Evolutionary conservation across 2,113 vertebrate genomes (phyloP).

Genomic region (Rostratula benghalensis): DNA sequence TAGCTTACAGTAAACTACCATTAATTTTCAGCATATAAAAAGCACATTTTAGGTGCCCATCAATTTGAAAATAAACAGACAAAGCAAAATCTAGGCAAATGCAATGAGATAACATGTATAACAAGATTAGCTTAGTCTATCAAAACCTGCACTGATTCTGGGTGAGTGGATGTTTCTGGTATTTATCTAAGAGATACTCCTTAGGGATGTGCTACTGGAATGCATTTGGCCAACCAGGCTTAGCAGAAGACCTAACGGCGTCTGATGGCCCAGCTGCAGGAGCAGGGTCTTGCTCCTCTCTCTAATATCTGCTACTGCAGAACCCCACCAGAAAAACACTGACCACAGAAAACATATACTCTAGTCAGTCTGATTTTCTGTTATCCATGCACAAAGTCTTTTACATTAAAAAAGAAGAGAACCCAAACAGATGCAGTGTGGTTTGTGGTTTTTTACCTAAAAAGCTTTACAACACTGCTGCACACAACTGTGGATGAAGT

Average conservation of each 20-base stretch:
- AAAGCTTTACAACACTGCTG: not conserved
- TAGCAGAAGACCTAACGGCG: not conserved
- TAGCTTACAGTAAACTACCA: not conserved
- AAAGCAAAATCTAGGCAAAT: not conserved
- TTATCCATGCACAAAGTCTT: not conserved
- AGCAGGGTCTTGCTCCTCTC: not conserved
- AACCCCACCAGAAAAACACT: not conserved
- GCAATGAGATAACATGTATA: not conserved
- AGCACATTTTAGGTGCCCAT: not conserved
- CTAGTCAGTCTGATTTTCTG: not conserved
- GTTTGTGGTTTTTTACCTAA: too few relatives aligned
- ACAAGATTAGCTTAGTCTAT: not conserved
- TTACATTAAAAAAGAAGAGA: not conserved
- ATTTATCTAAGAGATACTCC: not conserved
- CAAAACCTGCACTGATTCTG: not conserved
- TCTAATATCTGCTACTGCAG: not conserved
- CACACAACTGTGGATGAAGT: not conserved
- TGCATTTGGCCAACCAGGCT: not conserved
- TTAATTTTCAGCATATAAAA: not conserved
- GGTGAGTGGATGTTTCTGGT: not conserved
- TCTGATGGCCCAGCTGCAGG: not conserved
- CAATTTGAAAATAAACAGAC: not conserved
- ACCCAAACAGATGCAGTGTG: not conserved
- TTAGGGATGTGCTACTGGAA: not conserved
- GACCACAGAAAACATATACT: not conserved